These are phyloP conservation scores for Percina caprodes DNA, from an alignment of 2,113 vertebrate genomes.

Conservation along the genomic window DNA sequence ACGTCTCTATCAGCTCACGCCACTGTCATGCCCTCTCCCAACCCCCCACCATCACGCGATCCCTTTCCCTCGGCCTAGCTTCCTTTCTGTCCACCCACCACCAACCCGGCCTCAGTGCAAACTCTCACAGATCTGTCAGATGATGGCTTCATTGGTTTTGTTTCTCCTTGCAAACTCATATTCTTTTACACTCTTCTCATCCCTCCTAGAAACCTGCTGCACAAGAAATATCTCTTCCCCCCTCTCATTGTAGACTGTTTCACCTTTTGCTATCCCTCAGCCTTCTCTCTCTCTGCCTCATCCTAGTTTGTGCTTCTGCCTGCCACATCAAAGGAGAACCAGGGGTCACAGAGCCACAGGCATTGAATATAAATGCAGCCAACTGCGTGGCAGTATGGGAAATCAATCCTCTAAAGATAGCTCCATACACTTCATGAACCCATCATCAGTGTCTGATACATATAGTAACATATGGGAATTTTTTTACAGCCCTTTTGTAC, in stretches of 20 bases:
- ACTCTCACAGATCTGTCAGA: slow-evolving; percentile 92
- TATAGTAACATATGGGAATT: slow-evolving; percentile 74
- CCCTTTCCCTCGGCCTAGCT: slow-evolving; percentile 63
- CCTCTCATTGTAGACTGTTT: slow-evolving; percentile 81
- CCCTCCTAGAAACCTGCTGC: slow-evolving; percentile 64
- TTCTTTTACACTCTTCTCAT: slow-evolving; percentile 71
- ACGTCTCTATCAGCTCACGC: slow-evolving; percentile 94
- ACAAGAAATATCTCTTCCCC: slow-evolving; percentile 58
- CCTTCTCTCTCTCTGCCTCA: slow-evolving; percentile 78
- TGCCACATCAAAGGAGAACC: slow-evolving; percentile 98
- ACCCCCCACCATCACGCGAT: slow-evolving; percentile 71
- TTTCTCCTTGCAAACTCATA: slow-evolving; percentile 72
- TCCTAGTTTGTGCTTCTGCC: slow-evolving; percentile 86
- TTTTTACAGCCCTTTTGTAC: slow-evolving; percentile 52
- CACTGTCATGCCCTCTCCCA: slow-evolving; percentile 85
- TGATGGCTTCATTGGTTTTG: slow-evolving; percentile 92
- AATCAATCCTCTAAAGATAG: slow-evolving; percentile 88
- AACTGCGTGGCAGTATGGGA: slow-evolving; percentile 87
- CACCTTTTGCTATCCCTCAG: slow-evolving; percentile 90
- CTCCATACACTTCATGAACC: slow-evolving; percentile 83
- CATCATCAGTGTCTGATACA: slow-evolving; percentile 79
- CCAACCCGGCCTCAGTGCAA: slow-evolving; percentile 69
- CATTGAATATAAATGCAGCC: slow-evolving; percentile 93
- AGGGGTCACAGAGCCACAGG: slow-evolving; percentile 95
- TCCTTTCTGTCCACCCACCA: slow-evolving; percentile 75